Evolutionary conservation across 2,888 invertebrate genomes (phyloP).

Genomic region (Cryptocephalus moraei): DNA sequence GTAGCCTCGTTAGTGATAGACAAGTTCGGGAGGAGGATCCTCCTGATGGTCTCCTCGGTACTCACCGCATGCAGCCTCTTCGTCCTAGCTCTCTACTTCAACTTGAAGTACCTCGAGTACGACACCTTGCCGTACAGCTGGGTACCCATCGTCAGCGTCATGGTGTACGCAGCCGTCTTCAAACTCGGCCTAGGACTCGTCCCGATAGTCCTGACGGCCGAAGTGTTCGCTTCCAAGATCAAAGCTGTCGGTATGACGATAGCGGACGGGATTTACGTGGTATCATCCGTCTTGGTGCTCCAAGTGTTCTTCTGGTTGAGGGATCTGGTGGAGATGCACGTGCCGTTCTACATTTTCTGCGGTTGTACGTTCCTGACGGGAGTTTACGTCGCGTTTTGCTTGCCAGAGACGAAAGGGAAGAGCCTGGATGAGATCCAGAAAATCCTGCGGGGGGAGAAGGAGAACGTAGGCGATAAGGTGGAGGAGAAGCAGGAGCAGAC

Average conservation of each 20-base stretch:
- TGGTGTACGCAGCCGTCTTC: constrained; percentile 29
- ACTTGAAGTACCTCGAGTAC: constrained; percentile 22
- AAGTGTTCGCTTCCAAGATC: constrained; percentile 33
- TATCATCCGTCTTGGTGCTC: constrained; percentile 28
- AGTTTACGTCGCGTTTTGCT: constrained; percentile 24
- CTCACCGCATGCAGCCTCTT: constrained; percentile 28
- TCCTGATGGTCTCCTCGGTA: constrained; percentile 27
- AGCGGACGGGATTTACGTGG: constrained; percentile 30
- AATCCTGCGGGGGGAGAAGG: constrained; percentile 15
- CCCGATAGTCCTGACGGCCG: constrained; percentile 33
- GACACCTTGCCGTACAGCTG: constrained; percentile 22
- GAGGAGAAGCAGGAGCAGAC: no score
- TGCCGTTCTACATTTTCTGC: constrained; percentile 32
- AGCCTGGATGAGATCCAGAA: constrained; percentile 33
- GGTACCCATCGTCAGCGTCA: constrained; percentile 28
- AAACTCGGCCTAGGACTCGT: constrained; percentile 34
- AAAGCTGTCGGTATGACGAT: constrained; percentile 35
- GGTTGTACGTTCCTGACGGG: constrained; percentile 26
- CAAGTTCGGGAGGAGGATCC: constrained; percentile 29
- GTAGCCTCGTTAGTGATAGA: constrained; percentile 29
- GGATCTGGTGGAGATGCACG: constrained; percentile 26
- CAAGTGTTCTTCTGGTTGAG: constrained; percentile 27
- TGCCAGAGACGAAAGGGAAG: constrained; percentile 33
- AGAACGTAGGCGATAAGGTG: no score
- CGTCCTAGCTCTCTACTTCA: constrained; percentile 30